Evolutionary conservation across 2,888 invertebrate species (phyloP).

Genomic region (Erebia ligea): DNA sequence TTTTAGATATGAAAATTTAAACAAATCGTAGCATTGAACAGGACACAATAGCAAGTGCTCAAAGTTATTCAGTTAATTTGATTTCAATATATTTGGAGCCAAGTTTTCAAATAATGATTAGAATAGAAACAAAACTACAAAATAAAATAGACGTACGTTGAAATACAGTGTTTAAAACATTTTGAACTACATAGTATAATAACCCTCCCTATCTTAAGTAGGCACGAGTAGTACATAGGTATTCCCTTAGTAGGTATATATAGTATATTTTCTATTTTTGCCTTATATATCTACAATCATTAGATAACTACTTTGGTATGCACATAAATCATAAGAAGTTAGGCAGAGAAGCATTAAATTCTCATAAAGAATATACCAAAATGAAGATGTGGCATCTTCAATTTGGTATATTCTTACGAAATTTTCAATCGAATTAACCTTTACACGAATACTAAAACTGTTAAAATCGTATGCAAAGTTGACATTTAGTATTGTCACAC

Average conservation of each 20-base stretch:
- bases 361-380: not conserved
- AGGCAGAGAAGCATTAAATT: not conserved
- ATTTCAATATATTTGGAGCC: slow-evolving; percentile 10
- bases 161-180: too few relatives aligned
- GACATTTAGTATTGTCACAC: slow-evolving; percentile 46
- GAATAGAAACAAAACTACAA: too few relatives aligned
- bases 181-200: too few relatives aligned
- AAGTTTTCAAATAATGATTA: not conserved
- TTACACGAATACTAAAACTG: slow-evolving; percentile 26
- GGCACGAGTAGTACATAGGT: too few relatives aligned
- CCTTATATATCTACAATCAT: slow-evolving; percentile 3
- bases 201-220: too few relatives aligned
- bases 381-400: slow-evolving; percentile 10
- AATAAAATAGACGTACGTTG: too few relatives aligned
- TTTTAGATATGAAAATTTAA: slow-evolving; percentile 44
- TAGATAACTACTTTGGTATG: not conserved
- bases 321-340: not conserved
- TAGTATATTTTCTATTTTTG: too few relatives aligned
- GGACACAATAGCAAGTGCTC: slow-evolving; percentile 29
- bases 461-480: slow-evolving; percentile 44
- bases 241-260: too few relatives aligned
- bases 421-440: slow-evolving; percentile 31
- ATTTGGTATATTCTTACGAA: too few relatives aligned
- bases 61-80: slow-evolving; percentile 17
- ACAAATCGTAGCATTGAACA: slow-evolving; percentile 46